Evolutionary conservation across 2,113 vertebrate genomes (phyloP), one percentile per base, ranked within the genome.

Genomic region (Ranitomeya imitator): DNA sequence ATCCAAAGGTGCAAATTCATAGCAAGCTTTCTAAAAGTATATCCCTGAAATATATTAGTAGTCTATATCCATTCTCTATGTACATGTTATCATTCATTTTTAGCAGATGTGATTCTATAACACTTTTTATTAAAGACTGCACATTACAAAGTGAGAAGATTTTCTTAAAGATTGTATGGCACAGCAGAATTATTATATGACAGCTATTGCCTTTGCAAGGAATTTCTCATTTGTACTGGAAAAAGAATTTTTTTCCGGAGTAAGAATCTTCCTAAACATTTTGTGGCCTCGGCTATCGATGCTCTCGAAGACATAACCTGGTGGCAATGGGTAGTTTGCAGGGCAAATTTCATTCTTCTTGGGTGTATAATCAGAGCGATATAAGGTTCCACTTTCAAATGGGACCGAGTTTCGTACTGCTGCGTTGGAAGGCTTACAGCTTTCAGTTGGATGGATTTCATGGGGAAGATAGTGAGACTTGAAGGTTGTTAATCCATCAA

Each of bases 401-500:
- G 94, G 95, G 57, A 15, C 89, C 0, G 90, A 80, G 6, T 78
- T 92, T 19, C 76, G 78, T 26, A 90, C 0, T 1, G 92, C 13
- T 1, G 81, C 13, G 0, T 71, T 67, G 6, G 71, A 14, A 11
- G 97, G 96, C 91, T 93, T 97, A 91, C 90, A 96, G 73, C 95
- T 97, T 77, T 73, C 79, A 5, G 86, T 90, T 31, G 94, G 94
- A 54, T 90, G 89, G 61, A 94, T 80, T 57, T 91, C 88, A 77
- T 97, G 95, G 0, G 93, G 94, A 86, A 91, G 19, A 23, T 93
- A 97, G 90, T 97, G 96, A 80, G 94, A 93, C 86, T 91, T 94
- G 92, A 95, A 97, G 2, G 96, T 97, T 76, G 95, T 97, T 91
- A 95, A 88, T 23, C 91, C 92, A 15, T 95, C 94, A 90, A 97